A percentile compares a stretch with the other conserved stretches of the same genome.
phyloP scores from a whole-genome alignment of 1,140 invertebrate genomes.

The Mesaphorura yosii region DNA sequence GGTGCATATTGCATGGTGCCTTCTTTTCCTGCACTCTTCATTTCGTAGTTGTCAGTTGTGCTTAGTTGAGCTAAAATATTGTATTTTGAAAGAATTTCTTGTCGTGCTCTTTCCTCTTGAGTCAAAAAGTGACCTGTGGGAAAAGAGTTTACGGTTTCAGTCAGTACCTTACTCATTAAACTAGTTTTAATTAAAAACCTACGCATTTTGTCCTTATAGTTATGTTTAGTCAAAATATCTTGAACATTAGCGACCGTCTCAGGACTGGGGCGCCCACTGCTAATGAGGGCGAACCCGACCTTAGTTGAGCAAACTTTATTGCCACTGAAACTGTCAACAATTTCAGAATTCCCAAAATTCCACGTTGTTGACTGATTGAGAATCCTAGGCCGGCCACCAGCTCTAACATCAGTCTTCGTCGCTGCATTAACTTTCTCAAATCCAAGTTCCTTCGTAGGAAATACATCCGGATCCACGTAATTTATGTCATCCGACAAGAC shows the following conservation, averaged over 20 bases:
- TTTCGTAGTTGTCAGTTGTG: conserved; percentile 16
- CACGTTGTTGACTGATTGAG: conserved; percentile 12
- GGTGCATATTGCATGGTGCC: conserved; percentile 23
- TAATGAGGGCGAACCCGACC: conserved; percentile 27
- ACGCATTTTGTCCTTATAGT: conserved; percentile 65
- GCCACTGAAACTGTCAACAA: conserved; percentile 18
- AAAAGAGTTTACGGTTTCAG: too few relatives aligned
- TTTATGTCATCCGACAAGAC: conserved; percentile 58
- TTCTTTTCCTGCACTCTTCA: conserved; percentile 23
- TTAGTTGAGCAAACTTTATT: conserved; percentile 19
- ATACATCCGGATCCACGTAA: too few relatives aligned
- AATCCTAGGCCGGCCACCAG: too few relatives aligned
- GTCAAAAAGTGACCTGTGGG: conserved; percentile 28
- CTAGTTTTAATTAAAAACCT: conserved; percentile 42
- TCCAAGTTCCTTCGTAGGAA: too few relatives aligned
- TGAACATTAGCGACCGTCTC: conserved; percentile 8
- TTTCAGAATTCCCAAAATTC: conserved; percentile 31
- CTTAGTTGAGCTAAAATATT: conserved; percentile 46
- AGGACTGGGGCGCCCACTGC: neutral
- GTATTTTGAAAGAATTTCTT: conserved; percentile 41
- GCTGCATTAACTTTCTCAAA: conserved; percentile 4
- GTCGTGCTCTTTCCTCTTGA: conserved; percentile 27
- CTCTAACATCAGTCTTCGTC: too few relatives aligned
- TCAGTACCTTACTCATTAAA: too few relatives aligned
- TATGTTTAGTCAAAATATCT: conserved; percentile 49